phyloP scores from a whole-genome alignment of 1,140 invertebrate species.

The Diuraphis noxia region DNA sequence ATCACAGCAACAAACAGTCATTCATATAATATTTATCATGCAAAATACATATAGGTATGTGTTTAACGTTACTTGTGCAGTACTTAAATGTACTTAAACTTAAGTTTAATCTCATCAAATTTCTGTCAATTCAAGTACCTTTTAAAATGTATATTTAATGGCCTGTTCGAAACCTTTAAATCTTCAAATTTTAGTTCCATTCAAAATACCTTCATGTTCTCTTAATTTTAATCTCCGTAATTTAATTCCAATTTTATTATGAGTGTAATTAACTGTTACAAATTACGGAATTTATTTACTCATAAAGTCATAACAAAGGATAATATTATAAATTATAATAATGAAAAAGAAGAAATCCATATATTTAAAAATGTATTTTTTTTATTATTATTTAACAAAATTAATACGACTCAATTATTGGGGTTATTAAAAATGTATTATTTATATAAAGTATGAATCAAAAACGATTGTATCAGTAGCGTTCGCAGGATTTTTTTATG shows the following conservation, averaged over 20 bases:
- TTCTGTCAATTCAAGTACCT: not conserved
- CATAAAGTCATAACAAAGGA: not conserved
- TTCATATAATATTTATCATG: not conserved
- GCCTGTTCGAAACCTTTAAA: not conserved
- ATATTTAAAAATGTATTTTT: too few species aligned
- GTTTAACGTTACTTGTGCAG: not conserved
- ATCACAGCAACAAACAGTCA: not conserved
- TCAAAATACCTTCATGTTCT: not conserved
- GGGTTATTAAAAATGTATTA: too few species aligned
- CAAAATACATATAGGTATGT: not conserved
- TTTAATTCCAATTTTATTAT: not conserved
- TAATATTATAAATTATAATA: not conserved
- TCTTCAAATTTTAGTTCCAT: not conserved
- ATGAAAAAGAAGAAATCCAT: not conserved
- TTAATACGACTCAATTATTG: too few species aligned
- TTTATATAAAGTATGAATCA: not conserved
- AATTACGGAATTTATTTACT: not conserved
- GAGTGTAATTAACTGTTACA: not conserved
- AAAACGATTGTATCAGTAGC: not conserved
- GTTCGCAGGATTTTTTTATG: too few species aligned
- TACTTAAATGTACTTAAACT: too few species aligned
- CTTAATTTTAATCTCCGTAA: not conserved
- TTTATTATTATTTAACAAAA: too few species aligned
- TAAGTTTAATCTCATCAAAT: not conserved
- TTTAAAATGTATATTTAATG: not conserved